Percentiles rank a stretch among this genome's conserved stretches.
phyloP scores from a whole-genome alignment of 2,113 vertebrate species.

The Sorex fumeus region DNA sequence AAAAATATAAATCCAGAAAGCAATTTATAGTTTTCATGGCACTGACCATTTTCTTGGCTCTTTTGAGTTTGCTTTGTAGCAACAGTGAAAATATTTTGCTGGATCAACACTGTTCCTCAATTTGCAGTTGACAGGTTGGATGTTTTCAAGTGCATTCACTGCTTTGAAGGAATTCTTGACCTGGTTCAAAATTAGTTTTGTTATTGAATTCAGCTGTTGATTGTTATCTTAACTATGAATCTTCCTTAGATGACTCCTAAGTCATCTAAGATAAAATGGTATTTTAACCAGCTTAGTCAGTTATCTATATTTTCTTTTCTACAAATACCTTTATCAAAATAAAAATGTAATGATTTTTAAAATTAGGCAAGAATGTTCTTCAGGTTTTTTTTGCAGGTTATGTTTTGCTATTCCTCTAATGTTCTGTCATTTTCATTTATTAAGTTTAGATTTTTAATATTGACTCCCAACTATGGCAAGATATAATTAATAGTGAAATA shows the following conservation, averaged over 20 bases:
- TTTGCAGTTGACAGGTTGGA: slow-evolving; percentile 65
- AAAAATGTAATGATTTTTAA: slow-evolving; percentile 38
- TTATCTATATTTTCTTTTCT: background rate
- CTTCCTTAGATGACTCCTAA: slow-evolving; percentile 20
- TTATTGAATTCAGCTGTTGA: slow-evolving; percentile 8
- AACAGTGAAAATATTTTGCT: slow-evolving; percentile 55
- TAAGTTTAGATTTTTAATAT: slow-evolving; percentile 69
- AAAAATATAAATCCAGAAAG: slow-evolving; percentile 72
- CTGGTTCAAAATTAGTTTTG: slow-evolving; percentile 70
- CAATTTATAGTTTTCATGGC: slow-evolving; percentile 70
- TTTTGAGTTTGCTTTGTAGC: slow-evolving; percentile 41
- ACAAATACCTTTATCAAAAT: slow-evolving; percentile 44
- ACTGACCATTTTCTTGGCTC: slow-evolving; percentile 48
- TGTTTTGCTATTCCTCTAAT: slow-evolving; percentile 62
- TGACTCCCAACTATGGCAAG: slow-evolving; percentile 43
- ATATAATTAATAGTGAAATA: slow-evolving; percentile 77
- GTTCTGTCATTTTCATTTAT: slow-evolving; percentile 78
- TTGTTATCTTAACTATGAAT: slow-evolving; percentile 38
- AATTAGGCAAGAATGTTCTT: slow-evolving; percentile 37
- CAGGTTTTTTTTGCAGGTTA: slow-evolving; percentile 20
- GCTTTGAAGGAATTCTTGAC: slow-evolving; percentile 76
- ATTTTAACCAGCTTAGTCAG: background rate
- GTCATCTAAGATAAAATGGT: slow-evolving; percentile 57
- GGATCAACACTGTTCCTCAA: slow-evolving; percentile 70
- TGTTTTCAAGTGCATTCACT: slow-evolving; percentile 48